Conservation (phyloP, 2,797 vertebrate genomes). For the Sebastes ruberrimus region DNA sequence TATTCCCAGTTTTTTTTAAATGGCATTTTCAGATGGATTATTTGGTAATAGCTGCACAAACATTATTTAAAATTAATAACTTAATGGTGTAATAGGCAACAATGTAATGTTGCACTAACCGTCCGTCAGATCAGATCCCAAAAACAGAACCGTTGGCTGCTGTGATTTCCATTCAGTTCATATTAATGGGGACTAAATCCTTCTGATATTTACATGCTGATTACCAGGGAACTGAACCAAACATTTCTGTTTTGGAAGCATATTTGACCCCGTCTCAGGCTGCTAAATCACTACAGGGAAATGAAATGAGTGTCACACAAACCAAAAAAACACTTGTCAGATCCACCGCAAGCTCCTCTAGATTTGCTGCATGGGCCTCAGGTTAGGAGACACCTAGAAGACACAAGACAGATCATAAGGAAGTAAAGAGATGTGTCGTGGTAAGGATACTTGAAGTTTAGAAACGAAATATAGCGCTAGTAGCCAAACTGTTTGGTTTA, state of each 20-base stretch:
- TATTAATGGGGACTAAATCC: constrained; percentile 1
- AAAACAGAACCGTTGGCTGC: neutral
- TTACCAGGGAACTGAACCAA: constrained; percentile 13
- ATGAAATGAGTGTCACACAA: neutral
- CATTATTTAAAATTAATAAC: neutral
- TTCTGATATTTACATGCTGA: constrained; percentile 14
- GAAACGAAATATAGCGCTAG: neutral
- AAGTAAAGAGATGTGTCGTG: neutral
- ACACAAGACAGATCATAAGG: constrained; percentile 37
- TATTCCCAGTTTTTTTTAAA: neutral
- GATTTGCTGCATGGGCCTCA: constrained; percentile 92
- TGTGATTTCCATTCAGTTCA: neutral
- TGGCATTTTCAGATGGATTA: neutral
- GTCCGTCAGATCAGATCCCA: neutral
- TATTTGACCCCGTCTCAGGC: neutral
- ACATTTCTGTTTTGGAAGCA: constrained; percentile 7
- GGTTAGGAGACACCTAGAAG: constrained; percentile 89
- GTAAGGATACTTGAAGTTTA: neutral
- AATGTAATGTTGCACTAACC: neutral
- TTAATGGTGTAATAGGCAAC: neutral
- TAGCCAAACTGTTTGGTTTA: constrained; percentile 23
- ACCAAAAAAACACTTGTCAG: constrained; percentile 15
- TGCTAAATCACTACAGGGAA: neutral
- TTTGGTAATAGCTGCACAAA: constrained; percentile 32
- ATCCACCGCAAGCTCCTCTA: constrained; percentile 40